Conservation (phyloP, 2,113 vertebrate genomes). For the Cariama cristata region DNA sequence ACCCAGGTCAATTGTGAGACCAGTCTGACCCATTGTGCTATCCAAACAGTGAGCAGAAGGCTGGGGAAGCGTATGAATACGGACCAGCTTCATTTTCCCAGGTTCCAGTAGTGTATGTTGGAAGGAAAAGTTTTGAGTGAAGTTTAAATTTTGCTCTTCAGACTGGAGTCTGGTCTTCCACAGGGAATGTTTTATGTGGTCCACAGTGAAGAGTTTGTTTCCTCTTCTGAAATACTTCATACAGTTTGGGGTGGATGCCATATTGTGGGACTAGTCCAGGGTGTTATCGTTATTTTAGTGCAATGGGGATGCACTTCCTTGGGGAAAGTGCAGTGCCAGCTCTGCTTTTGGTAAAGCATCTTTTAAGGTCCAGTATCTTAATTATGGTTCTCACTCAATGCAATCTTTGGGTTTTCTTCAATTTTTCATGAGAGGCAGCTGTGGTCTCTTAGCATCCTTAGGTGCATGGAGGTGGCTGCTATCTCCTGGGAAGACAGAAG, state of each 20-base stretch:
- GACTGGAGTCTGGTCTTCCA: background rate
- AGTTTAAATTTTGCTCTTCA: background rate
- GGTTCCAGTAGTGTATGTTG: fast-evolving
- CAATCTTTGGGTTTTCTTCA: background rate
- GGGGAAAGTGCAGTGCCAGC: background rate
- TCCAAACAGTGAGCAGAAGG: background rate
- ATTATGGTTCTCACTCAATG: background rate
- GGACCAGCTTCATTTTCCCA: background rate
- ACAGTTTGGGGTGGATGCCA: background rate
- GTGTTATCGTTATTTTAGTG: background rate
- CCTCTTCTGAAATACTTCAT: background rate
- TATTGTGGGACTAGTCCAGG: too few relatives aligned
- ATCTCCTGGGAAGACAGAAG: background rate
- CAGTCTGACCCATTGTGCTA: background rate
- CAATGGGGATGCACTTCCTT: background rate
- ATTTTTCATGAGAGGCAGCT: background rate
- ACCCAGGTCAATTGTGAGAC: background rate
- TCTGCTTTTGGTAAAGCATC: background rate
- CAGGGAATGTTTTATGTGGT: background rate
- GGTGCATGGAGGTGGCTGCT: background rate
- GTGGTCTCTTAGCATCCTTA: background rate
- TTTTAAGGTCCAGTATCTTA: background rate
- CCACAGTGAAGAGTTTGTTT: background rate
- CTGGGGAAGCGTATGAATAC: background rate
- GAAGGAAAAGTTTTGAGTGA: background rate